phyloP scores from a whole-genome alignment of 2,888 invertebrate genomes.

The Tinea semifulvella region DNA sequence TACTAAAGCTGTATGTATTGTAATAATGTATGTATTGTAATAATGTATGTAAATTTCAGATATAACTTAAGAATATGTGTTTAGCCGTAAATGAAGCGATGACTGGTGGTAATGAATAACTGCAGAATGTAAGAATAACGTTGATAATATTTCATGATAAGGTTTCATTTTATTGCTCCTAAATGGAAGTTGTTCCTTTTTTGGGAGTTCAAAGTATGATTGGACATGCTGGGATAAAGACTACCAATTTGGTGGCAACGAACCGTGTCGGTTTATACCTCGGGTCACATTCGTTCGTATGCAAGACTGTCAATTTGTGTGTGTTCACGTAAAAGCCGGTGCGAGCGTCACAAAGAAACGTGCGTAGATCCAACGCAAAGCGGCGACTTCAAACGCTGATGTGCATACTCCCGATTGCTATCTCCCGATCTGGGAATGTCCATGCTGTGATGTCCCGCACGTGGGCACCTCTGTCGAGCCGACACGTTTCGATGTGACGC shows the following conservation, averaged over 20 bases:
- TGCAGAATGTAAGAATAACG: no score
- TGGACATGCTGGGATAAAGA: background rate
- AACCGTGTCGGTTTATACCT: background rate
- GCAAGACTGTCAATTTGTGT: constrained; percentile 47
- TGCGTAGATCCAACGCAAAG: constrained; percentile 48
- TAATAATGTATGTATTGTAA: no score
- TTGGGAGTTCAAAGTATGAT: background rate
- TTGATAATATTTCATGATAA: no score
- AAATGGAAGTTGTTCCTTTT: background rate
- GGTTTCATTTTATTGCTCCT: no score
- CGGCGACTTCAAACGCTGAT: constrained; percentile 38
- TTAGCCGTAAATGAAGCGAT: no score
- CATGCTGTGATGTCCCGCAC: constrained; percentile 20
- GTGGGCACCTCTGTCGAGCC: constrained; percentile 39
- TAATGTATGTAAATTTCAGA: no score
- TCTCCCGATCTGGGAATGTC: constrained; percentile 23
- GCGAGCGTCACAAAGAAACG: constrained; percentile 50
- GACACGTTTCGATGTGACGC: constrained; percentile 35
- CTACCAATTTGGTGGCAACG: constrained; percentile 6
- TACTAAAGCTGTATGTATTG: no score
- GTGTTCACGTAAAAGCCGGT: constrained; percentile 50
- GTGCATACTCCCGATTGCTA: constrained; percentile 22
- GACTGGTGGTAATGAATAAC: no score
- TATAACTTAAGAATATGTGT: no score
- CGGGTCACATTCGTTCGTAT: constrained; percentile 11